phyloP scores from a whole-genome alignment of 2,113 vertebrate species.

The Actinemys pallida region DNA sequence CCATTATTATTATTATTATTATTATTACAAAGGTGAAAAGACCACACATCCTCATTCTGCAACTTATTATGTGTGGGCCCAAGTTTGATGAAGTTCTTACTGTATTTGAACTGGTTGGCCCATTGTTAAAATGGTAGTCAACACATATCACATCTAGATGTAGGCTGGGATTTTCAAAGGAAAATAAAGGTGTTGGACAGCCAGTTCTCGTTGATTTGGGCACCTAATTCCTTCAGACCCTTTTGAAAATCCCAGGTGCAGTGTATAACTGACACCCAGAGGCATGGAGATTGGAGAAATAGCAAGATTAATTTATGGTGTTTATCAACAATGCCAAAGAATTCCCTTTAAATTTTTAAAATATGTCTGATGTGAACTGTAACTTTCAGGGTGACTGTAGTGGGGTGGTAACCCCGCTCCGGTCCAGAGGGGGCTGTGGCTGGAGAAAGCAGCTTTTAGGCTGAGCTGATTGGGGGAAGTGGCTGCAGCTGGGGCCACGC shows the following conservation, averaged over 20 bases:
- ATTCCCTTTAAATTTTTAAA: neutral
- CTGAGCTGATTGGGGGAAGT: too few relatives aligned
- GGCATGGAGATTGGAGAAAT: neutral
- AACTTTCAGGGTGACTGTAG: neutral
- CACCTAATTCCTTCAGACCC: neutral
- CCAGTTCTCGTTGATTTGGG: neutral
- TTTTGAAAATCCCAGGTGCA: neutral
- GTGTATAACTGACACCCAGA: neutral
- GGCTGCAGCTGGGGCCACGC: too few relatives aligned
- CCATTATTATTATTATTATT: neutral
- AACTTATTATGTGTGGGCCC: neutral
- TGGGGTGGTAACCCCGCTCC: too few relatives aligned
- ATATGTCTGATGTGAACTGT: neutral
- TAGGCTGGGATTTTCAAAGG: neutral
- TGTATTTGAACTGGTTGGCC: neutral
- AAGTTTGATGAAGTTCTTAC: neutral
- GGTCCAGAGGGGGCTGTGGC: too few relatives aligned
- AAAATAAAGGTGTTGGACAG: neutral
- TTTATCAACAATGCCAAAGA: neutral
- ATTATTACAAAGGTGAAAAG: neutral
- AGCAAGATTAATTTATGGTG: neutral
- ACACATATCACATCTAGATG: fast-evolving
- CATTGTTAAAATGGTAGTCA: neutral
- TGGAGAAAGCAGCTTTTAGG: too few relatives aligned
- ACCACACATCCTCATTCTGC: neutral